Conservation (phyloP, 2,888 invertebrate genomes). For the Lepidocyrtinus sp. region DNA sequence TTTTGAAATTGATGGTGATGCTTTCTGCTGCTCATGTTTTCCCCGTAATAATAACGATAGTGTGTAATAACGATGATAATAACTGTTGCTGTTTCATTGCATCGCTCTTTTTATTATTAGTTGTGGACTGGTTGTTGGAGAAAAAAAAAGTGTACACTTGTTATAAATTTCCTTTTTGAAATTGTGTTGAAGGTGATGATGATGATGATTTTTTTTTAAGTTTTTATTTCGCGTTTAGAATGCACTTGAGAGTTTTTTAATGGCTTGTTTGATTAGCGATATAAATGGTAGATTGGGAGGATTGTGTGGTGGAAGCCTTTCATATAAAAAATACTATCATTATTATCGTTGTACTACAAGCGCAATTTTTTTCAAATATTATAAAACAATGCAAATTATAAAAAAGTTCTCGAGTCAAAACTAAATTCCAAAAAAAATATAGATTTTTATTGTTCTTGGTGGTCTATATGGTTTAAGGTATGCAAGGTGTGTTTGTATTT, state of each 20-base stretch:
- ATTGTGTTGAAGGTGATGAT: neutral
- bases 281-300: constrained; percentile 51
- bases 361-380: constrained; percentile 1
- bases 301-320: constrained; percentile 6
- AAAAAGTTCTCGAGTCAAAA: constrained; percentile 3
- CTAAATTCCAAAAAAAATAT: neutral
- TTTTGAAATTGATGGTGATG: too few relatives aligned
- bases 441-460: neutral
- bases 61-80: constrained; percentile 13
- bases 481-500: constrained; percentile 6
- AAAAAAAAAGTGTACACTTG: constrained; percentile 10
- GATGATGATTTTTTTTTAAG: neutral
- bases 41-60: constrained; percentile 7
- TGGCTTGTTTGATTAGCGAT: constrained; percentile 59
- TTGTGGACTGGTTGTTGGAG: neutral
- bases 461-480: neutral
- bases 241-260: constrained; percentile 32
- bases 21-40: neutral
- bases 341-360: constrained; percentile 26
- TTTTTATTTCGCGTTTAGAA: neutral
- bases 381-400: constrained; percentile 13
- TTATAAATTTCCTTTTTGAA: constrained; percentile 46
- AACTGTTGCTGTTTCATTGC: constrained; percentile 9
- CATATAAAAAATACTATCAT: constrained; percentile 27
- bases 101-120: constrained; percentile 12